These are phyloP conservation scores for Melanotaenia boesemani DNA, from an alignment of 2,797 vertebrate genomes.

Conservation along the genomic window DNA sequence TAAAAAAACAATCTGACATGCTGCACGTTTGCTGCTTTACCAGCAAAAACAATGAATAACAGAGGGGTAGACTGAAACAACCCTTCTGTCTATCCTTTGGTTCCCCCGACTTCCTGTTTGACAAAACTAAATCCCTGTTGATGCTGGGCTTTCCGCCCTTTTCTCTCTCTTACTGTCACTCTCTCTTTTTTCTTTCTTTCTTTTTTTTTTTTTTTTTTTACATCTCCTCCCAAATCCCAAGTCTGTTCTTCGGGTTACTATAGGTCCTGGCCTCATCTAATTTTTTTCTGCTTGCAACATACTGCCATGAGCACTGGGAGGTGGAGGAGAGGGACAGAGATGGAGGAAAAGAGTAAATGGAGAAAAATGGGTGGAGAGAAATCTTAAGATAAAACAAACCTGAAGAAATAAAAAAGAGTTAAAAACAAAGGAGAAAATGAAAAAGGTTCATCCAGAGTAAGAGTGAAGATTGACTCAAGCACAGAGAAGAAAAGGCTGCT, in stretches of 20 bases:
- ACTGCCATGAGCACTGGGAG: conserved; percentile 29
- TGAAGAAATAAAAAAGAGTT: conserved; percentile 45
- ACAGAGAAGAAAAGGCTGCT: conserved; percentile 44
- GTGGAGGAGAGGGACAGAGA: conserved; percentile 29
- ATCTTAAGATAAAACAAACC: conserved; percentile 55
- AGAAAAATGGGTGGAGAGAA: conserved; percentile 47
- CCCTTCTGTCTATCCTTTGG: conserved; percentile 77
- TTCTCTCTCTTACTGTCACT: conserved; percentile 54
- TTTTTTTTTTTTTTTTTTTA: conserved; percentile 36
- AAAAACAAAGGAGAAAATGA: conserved; percentile 40
- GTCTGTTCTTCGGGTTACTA: conserved; percentile 67
- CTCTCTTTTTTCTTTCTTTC: conserved; percentile 37
- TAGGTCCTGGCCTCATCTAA: conserved; percentile 49
- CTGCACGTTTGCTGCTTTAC: conserved; percentile 52
- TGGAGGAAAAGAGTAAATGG: conserved; percentile 46
- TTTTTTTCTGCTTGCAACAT: conserved; percentile 43
- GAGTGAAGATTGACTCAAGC: conserved; percentile 34
- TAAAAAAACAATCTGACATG: conserved; percentile 35
- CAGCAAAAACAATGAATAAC: conserved; percentile 81
- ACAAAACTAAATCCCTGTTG: conserved; percentile 80
- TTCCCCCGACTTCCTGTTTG: conserved; percentile 84
- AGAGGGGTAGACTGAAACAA: conserved; percentile 79
- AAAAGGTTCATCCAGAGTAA: conserved; percentile 35
- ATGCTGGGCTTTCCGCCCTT: conserved; percentile 78
- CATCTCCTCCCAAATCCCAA: conserved; percentile 40